These are phyloP conservation scores for Blastomussa wellsi DNA, from an alignment of 92 coral and sea anemone genomes.

Conservation along the genomic window DNA sequence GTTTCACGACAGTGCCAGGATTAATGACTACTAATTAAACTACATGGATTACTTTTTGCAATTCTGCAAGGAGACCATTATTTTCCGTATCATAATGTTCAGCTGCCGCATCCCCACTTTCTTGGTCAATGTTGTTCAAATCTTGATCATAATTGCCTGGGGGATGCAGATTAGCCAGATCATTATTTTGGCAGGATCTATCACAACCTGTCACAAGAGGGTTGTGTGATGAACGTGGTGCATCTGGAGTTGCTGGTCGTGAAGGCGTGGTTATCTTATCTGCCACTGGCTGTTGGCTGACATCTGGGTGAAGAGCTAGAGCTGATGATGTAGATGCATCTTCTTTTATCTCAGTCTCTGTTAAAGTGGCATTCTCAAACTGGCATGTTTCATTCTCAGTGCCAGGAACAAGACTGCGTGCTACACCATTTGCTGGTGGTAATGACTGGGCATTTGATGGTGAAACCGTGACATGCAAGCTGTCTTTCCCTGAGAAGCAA, in stretches of 20 bases:
- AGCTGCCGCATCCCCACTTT: background rate
- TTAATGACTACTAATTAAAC: no score
- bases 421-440: background rate
- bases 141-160: background rate
- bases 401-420: background rate
- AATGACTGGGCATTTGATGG: background rate
- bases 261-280: background rate
- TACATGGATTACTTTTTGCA: background rate
- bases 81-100: conserved; percentile 12
- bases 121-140: background rate
- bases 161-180: background rate
- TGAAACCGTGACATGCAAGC: background rate
- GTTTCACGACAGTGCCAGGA: no score
- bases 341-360: background rate
- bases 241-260: background rate
- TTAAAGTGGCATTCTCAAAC: background rate
- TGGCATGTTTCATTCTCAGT: background rate
- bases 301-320: background rate
- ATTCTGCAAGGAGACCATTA: background rate
- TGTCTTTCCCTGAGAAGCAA: background rate
- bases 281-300: background rate
- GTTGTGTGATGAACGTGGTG: background rate
- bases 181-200: background rate
- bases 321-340: background rate
- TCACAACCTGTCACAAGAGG: background rate